These are phyloP conservation scores for Lasioglossum leucozonium DNA, from an alignment of 2,888 invertebrate species.

Conservation along the genomic window DNA sequence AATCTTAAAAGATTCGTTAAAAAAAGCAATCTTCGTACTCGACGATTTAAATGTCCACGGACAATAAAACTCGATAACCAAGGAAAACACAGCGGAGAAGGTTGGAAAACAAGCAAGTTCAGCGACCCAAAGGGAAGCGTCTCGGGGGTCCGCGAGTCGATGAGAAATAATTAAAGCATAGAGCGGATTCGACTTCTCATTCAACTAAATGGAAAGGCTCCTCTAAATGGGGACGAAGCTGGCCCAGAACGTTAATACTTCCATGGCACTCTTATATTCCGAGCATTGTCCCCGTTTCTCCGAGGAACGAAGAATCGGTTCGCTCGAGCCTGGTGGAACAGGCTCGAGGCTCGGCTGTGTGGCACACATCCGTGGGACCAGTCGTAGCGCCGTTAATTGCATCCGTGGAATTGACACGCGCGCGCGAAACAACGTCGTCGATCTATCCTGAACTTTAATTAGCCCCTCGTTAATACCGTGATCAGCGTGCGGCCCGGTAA, in stretches of 20 bases:
- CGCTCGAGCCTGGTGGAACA: neutral
- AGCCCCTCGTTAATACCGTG: slow-evolving; percentile 31
- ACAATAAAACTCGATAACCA: neutral
- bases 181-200: neutral
- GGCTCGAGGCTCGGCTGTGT: neutral
- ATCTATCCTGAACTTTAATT: slow-evolving; percentile 28
- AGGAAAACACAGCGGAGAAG: neutral
- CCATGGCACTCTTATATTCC: neutral
- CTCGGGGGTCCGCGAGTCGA: neutral
- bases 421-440: slow-evolving; percentile 1
- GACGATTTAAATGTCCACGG: neutral
- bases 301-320: neutral
- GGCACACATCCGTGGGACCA: neutral
- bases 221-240: neutral
- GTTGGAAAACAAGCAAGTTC: neutral
- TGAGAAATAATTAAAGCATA: neutral
- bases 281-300: slow-evolving; percentile 19
- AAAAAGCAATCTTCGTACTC: neutral
- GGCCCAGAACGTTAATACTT: neutral
- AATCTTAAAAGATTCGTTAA: no score
- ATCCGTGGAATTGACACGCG: slow-evolving; percentile 5
- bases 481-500: slow-evolving; percentile 3
- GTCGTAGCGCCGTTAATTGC: neutral
- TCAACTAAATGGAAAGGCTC: neutral
- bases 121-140: neutral